Base-by-base conservation (phyloP, 2,888 invertebrate species). In the Stramonita haemastoma region DNA sequence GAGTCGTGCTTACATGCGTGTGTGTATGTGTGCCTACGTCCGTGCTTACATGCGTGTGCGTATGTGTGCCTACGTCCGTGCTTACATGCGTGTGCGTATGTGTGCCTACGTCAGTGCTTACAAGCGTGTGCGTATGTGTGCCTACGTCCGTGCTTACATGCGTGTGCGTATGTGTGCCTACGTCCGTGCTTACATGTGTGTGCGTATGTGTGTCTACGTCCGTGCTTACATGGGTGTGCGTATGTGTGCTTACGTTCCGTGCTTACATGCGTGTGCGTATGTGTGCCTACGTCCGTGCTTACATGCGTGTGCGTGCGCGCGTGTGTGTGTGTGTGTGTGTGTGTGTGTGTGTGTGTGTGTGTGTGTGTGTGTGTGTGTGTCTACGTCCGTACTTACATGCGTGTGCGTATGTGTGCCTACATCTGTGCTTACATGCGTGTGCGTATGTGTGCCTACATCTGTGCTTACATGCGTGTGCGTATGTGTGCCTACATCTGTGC, bases 301-400 rank as follows among this genome's bases (percentile, higher is more conserved):
- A 19, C 32, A 32, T 83, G 46, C 19, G 26, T 83, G 83, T 83
- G 83, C 32, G 83, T 83, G 83, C 32, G 83, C 32, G 34, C n/a
- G 83, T 32, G 34, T 83, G 83, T 83, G 73, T 73, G 73, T 73
- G 73, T 26, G 26, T 73, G 26, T 73, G 73, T 15, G n/a, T 73
- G 73, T 73, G 73, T 73, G 19, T 83, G 83, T 32, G 83, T 83
- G 32, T 83, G 83, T 83, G 83, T 83, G 83, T 83, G 83, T 83
- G 83, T 83, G 83, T 83, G 83, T 83, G 32, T 83, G 83, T 83
- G 34, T 83, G 83, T 32, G n/a, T n/a, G n/a, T n/a, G n/a, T n/a
- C n/a, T 34, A 13, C 15, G 26, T 83, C 0, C 46, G 83, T 46
- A 26, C 46, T 46, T 46, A 4, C 46, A 46, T 83, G 83, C 17